phyloP scores from a whole-genome alignment of 2,113 vertebrate genomes.

The Vulpes lagopus region DNA sequence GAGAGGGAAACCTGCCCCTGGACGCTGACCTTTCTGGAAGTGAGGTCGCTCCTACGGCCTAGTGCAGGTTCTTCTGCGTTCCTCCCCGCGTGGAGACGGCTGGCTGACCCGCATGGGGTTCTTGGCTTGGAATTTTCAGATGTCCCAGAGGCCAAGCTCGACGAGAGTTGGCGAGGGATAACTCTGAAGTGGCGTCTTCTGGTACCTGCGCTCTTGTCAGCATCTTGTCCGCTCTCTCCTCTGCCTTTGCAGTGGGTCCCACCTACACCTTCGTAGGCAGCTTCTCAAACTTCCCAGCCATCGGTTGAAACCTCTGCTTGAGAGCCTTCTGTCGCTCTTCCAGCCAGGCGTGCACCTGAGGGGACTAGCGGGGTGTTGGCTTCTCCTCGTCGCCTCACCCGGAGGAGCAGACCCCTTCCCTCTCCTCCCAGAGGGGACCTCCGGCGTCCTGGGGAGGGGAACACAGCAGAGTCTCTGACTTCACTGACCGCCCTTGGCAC shows the following conservation, averaged over 20 bases:
- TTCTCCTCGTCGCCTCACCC: neutral
- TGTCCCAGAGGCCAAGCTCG: neutral
- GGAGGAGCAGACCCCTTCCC: neutral
- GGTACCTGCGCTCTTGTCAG: neutral
- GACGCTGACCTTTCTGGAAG: neutral
- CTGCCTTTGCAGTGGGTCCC: neutral
- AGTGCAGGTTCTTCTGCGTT: fast-evolving
- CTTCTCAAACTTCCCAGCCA: neutral
- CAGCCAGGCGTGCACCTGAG: fast-evolving
- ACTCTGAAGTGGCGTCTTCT: neutral
- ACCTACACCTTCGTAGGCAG: neutral
- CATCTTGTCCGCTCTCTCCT: neutral
- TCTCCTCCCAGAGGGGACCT: neutral
- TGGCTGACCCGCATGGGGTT: neutral
- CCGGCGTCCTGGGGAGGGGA: neutral
- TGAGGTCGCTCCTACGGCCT: neutral
- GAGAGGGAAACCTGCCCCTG: neutral
- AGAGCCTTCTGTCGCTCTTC: neutral
- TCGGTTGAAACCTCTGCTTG: neutral
- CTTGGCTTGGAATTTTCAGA: neutral
- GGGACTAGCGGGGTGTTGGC: neutral
- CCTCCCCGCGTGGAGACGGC: fast-evolving
- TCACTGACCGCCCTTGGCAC: too few species aligned
- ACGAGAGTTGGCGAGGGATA: neutral
- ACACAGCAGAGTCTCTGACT: neutral